These are phyloP conservation scores for Enteromius mattozi DNA, from an alignment of 2,797 vertebrate species.

Conservation along the genomic window DNA sequence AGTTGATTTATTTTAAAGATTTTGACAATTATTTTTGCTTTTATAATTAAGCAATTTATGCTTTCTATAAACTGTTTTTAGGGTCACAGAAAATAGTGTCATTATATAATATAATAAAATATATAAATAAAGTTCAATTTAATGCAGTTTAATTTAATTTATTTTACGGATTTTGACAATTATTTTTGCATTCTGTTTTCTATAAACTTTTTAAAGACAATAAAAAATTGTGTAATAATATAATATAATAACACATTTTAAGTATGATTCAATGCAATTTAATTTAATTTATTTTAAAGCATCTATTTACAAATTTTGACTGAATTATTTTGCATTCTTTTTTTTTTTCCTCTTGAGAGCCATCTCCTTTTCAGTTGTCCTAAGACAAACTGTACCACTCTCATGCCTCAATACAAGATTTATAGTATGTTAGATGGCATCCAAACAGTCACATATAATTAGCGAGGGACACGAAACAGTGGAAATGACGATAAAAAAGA, in stretches of 20 bases:
- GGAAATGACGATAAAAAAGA: not conserved
- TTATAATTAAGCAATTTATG: no score
- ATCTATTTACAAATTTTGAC: not conserved
- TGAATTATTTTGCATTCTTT: not conserved
- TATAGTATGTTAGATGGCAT: not conserved
- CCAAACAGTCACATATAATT: conserved; percentile 7
- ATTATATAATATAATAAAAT: no score
- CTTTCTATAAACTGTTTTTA: no score
- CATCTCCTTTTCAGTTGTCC: not conserved
- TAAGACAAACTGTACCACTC: not conserved
- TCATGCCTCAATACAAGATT: not conserved
- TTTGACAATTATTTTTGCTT: no score
- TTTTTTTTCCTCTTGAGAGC: not conserved
- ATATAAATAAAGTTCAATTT: not conserved
- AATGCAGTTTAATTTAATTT: not conserved
- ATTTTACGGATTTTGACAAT: not conserved
- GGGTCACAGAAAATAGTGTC: no score
- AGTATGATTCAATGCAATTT: not conserved
- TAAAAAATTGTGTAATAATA: not conserved
- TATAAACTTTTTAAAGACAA: not conserved
- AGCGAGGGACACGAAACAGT: not conserved
- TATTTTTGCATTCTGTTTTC: not conserved
- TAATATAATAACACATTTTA: not conserved
- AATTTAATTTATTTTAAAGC: not conserved
- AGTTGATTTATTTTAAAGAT: no score